Conservation (phyloP, 35 echinoderm and acorn worm species). For the Stichopus chloronotus region DNA sequence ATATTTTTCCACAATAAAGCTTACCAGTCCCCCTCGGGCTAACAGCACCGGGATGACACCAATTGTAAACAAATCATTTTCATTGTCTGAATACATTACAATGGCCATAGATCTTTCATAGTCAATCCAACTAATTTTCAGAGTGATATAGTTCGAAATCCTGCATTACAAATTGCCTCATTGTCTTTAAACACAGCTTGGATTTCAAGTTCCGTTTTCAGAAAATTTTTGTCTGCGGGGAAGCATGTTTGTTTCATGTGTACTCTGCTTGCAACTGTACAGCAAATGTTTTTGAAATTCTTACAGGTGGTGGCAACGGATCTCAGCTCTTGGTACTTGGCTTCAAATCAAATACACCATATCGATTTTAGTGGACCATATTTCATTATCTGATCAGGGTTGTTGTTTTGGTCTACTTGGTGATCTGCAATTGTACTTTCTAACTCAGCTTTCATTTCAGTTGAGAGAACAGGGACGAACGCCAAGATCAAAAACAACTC, state of each 20-base stretch:
- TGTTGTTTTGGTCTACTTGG: conserved; percentile 47
- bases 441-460: no score
- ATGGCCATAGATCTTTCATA: not conserved
- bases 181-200: not conserved
- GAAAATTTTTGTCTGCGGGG: not conserved
- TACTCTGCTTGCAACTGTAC: conserved; percentile 12
- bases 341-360: conserved; percentile 16
- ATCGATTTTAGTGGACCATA: conserved; percentile 22
- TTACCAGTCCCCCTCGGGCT: no score
- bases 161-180: not conserved
- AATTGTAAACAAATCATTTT: no score
- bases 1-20: no score
- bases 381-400: conserved; percentile 39
- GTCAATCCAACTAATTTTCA: not conserved
- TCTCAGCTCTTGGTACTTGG: conserved; percentile 5
- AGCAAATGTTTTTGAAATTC: conserved; percentile 4
- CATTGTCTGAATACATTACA: not conserved
- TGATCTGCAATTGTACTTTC: conserved; percentile 24
- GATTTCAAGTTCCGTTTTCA: conserved; percentile 22
- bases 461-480: no score
- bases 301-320: not conserved
- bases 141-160: not conserved
- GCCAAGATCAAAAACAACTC: not conserved
- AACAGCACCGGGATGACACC: no score
- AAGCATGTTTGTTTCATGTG: conserved; percentile 33